Percentiles rank a stretch among this genome's conserved stretches.
Conservation (phyloP, 1,140 invertebrate species). For the Drosophila subpulchrella region DNA sequence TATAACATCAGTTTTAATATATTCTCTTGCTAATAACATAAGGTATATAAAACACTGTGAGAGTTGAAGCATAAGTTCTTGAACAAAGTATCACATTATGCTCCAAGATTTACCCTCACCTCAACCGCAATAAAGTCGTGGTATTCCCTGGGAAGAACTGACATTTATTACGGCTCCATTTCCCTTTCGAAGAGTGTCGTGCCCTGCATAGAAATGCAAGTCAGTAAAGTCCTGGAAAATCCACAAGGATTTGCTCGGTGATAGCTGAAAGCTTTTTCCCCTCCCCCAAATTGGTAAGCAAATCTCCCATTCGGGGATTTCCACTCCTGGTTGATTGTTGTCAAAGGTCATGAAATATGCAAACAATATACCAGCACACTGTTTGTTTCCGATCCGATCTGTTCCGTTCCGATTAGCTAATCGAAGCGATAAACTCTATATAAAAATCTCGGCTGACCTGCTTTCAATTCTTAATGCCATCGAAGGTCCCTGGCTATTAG, state of each 20-base stretch:
- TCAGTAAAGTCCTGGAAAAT: constrained; percentile 63
- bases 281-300: neutral
- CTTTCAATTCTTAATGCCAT: constrained; percentile 27
- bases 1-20: no score
- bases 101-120: neutral
- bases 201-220: constrained; percentile 70
- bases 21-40: neutral
- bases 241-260: constrained; percentile 64
- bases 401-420: constrained; percentile 67
- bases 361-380: constrained; percentile 45
- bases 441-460: constrained; percentile 31
- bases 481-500: constrained; percentile 23
- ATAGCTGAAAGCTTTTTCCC: constrained; percentile 68
- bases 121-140: constrained; percentile 7
- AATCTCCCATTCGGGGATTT: constrained; percentile 47
- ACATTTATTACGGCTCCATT: constrained; percentile 63
- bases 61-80: neutral
- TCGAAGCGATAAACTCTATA: constrained; percentile 52
- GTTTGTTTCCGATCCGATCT: constrained; percentile 39
- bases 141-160: constrained; percentile 28
- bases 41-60: neutral
- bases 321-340: constrained; percentile 39
- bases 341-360: constrained; percentile 66
- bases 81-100: constrained; percentile 18
- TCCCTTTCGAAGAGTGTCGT: constrained; percentile 17